A percentile compares a stretch with the other conserved stretches of the same genome.
Evolutionary conservation across 2,888 invertebrate species (phyloP).

Genomic region (Lumbricus terrestris): DNA sequence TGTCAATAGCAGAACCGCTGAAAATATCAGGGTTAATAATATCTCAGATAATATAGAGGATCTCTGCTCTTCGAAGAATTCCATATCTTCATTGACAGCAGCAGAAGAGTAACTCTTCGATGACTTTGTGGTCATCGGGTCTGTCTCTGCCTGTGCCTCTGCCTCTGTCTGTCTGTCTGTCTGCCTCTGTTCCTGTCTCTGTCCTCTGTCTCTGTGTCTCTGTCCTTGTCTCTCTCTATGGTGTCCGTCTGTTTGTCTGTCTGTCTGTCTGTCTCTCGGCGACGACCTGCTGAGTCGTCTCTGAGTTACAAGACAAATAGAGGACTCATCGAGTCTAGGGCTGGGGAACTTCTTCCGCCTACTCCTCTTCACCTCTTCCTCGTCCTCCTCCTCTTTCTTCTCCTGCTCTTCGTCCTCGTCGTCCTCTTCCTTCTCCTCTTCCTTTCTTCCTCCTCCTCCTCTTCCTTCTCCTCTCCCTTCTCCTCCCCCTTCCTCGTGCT

Average conservation of each 20-base stretch:
- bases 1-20: background rate
- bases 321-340: background rate
- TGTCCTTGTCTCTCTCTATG: too few relatives aligned
- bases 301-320: constrained; percentile 3
- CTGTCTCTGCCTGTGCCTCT: too few relatives aligned
- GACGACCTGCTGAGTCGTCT: background rate
- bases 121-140: background rate
- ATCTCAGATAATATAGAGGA: background rate
- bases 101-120: background rate
- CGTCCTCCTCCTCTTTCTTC: background rate
- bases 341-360: background rate
- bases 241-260: too few relatives aligned
- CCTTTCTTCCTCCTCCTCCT: background rate
- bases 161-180: too few relatives aligned
- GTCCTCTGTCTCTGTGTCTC: too few relatives aligned
- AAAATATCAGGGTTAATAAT: background rate
- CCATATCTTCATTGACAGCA: background rate
- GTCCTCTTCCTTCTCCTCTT: background rate
- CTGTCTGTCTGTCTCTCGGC: too few relatives aligned
- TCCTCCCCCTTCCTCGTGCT: background rate
- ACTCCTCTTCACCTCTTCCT: background rate
- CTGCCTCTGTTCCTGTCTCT: too few relatives aligned
- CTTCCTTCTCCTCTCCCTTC: background rate
- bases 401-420: background rate
- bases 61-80: background rate